These are phyloP conservation scores for Tympanoctomys barrerae DNA, from an alignment of 2,797 vertebrate genomes.

Conservation along the genomic window DNA sequence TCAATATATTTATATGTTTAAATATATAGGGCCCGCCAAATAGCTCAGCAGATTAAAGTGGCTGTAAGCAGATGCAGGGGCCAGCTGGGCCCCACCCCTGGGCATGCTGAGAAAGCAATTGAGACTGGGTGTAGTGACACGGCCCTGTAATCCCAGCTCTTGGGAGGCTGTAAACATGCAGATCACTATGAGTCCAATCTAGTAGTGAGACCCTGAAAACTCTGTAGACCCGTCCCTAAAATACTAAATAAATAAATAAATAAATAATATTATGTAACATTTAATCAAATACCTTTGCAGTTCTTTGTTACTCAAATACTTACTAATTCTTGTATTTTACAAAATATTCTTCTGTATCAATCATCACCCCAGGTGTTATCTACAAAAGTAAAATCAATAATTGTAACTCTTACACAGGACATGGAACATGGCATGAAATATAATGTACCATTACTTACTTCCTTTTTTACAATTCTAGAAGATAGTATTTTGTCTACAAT, in stretches of 20 bases:
- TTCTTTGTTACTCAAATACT: constrained; percentile 86
- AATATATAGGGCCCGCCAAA: background rate
- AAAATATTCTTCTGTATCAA: constrained; percentile 98
- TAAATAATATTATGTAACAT: background rate
- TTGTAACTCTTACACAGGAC: constrained; percentile 37
- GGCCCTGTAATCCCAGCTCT: too few species aligned
- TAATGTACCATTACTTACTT: constrained; percentile 90
- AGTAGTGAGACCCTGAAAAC: too few species aligned
- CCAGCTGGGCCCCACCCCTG: too few species aligned
- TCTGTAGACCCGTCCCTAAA: too few species aligned
- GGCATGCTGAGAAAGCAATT: too few species aligned
- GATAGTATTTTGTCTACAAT: constrained; percentile 99
- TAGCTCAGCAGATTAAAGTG: too few species aligned
- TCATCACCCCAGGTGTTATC: constrained; percentile 93
- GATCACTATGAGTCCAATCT: too few species aligned
- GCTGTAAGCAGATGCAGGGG: too few species aligned
- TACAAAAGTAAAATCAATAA: constrained; percentile 85
- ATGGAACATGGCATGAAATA: background rate
- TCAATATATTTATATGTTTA: background rate
- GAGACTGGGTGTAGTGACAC: too few species aligned
- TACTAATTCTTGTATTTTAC: constrained; percentile 99
- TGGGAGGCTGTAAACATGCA: too few species aligned
- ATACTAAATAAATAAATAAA: background rate
- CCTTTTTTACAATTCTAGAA: constrained; percentile 94
- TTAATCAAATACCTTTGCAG: background rate